Base-by-base conservation (phyloP, 2,113 vertebrate species). In the Tenebrosternarchus preto region DNA sequence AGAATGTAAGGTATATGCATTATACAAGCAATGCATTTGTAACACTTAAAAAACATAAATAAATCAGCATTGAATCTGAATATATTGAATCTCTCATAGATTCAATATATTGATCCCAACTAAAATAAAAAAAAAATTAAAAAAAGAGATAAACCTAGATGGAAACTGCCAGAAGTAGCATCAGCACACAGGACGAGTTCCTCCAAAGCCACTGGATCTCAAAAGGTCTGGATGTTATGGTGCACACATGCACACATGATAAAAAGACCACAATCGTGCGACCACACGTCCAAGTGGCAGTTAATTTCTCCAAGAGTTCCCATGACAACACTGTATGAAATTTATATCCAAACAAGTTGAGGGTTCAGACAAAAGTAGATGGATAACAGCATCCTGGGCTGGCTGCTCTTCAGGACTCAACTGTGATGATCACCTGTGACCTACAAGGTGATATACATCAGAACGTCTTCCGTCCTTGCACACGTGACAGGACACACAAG, bases 31-130 rank as follows among this genome's bases (percentile, higher is more conserved):
- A 43, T 56, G 25, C 1, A 56, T 27, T n/a, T n/a, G n/a, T n/a
- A n/a, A 25, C 19, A 31, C 4, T 31, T 11, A 20, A 29, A 69
- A 46, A 71, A 60, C 9, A 75, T 7, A 39, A 56, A 83, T 60
- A 39, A 85, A 64, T 46, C 57, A 27, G 36, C 17, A 67, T 24
- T n/a, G n/a, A n/a, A 59, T 33, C 27, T 12, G 24, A 8, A 57
- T 63, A 70, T 17, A n/a, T 17, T 17, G 7, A 66, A 12, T 25
- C 8, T 36, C 33, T n/a, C n/a, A n/a, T n/a, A n/a, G 16, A 76
- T 11, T n/a, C n/a, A n/a, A n/a, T n/a, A n/a, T n/a, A n/a, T n/a
- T n/a, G n/a, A n/a, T n/a, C n/a, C n/a, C n/a, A n/a, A n/a, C n/a
- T n/a, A n/a, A n/a, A n/a, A n/a, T n/a, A n/a, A n/a, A n/a, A n/a